Percentiles rank a stretch among this genome's conserved stretches.
Conservation (phyloP, 2,113 vertebrate species). For the Poeciliopsis prolifica region DNA sequence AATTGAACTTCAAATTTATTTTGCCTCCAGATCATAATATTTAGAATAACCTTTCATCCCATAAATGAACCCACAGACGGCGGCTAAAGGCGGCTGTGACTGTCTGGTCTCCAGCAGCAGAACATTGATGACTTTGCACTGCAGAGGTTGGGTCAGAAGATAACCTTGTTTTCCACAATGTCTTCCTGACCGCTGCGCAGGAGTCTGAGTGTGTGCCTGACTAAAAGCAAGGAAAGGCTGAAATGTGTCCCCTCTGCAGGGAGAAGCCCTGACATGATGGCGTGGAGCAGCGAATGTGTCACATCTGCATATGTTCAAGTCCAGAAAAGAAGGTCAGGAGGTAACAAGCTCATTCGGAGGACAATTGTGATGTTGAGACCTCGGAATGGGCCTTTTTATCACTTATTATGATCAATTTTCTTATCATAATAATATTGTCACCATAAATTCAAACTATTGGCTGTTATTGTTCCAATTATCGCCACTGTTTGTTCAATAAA, state of each 20-base stretch:
- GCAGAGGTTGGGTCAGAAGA: constrained; percentile 67
- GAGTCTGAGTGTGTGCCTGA: constrained; percentile 39
- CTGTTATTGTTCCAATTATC: too few relatives aligned
- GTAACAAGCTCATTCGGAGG: constrained; percentile 11
- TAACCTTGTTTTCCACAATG: constrained; percentile 69
- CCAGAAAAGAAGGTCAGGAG: constrained; percentile 33
- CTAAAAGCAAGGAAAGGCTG: constrained; percentile 4
- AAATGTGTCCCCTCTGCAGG: constrained; percentile 26
- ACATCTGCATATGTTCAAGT: constrained; percentile 15
- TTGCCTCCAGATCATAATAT: too few relatives aligned
- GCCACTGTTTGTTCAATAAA: too few relatives aligned
- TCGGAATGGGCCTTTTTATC: too few relatives aligned
- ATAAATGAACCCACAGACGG: constrained; percentile 71
- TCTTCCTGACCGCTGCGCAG: constrained; percentile 44
- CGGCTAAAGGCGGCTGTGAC: constrained; percentile 66
- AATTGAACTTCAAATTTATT: too few relatives aligned
- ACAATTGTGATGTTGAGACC: too few relatives aligned
- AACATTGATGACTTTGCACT: constrained; percentile 54
- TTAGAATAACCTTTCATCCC: background rate
- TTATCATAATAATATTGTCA: too few relatives aligned
- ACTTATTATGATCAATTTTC: too few relatives aligned
- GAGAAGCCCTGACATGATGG: background rate
- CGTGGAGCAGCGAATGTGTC: constrained; percentile 14
- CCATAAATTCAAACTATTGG: too few relatives aligned
- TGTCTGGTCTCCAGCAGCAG: constrained; percentile 30